Evolutionary conservation across 1,140 invertebrate genomes (phyloP).

Genomic region (Popillia japonica): DNA sequence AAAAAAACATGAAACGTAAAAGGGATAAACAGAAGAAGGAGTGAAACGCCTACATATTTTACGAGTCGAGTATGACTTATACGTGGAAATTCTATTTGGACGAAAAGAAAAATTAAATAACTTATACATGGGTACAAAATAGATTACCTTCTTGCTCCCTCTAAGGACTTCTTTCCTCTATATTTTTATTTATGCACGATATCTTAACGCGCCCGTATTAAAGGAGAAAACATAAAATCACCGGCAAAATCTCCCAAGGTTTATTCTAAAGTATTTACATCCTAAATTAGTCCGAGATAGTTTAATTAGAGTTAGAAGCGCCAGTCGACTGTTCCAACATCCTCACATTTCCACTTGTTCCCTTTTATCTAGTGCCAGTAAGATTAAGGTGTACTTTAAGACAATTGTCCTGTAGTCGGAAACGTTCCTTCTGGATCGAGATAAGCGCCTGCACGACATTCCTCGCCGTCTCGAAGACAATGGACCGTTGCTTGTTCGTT

Average conservation of each 20-base stretch:
- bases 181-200: neutral
- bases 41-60: neutral
- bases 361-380: neutral
- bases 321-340: neutral
- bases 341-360: neutral
- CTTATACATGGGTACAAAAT: neutral
- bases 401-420: neutral
- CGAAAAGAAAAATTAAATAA: neutral
- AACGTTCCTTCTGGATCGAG: neutral
- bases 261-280: neutral
- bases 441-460: neutral
- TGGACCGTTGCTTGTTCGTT: neutral
- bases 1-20: neutral
- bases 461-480: neutral
- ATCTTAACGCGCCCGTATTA: neutral
- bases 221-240: neutral
- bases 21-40: neutral
- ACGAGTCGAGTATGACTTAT: too few species aligned
- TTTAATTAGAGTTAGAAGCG: neutral
- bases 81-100: too few species aligned
- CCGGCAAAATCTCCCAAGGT: neutral
- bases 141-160: neutral
- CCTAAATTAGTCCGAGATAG: neutral
- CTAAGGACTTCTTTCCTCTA: too few species aligned
- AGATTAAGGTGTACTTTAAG: conserved; percentile 1